Conservation (phyloP, 2,113 vertebrate genomes). For the Xenopus laevis region DNA sequence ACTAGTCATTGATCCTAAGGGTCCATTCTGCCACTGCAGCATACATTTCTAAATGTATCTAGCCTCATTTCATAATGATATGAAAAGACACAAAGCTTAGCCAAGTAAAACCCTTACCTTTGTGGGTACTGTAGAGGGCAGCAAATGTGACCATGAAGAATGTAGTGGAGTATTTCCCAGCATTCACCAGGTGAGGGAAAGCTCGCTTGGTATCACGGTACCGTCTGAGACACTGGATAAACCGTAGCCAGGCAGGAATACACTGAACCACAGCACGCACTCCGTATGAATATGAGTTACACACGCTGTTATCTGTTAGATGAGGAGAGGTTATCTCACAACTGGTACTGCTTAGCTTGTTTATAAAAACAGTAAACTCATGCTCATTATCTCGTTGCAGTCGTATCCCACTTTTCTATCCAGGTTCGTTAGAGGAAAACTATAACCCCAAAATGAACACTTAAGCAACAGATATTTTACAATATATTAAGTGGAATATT, state of each 20-base stretch:
- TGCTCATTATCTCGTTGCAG: too few relatives aligned
- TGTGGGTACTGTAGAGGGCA: conserved; percentile 89
- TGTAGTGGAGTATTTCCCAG: conserved; percentile 97
- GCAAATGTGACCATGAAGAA: conserved; percentile 96
- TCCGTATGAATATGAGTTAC: conserved; percentile 90
- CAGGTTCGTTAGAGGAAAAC: too few relatives aligned
- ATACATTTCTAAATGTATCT: too few relatives aligned
- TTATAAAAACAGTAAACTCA: too few relatives aligned
- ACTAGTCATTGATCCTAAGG: too few relatives aligned
- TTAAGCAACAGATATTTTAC: too few relatives aligned
- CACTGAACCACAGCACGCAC: conserved; percentile 93
- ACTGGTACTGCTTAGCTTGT: background rate
- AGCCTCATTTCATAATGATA: too few relatives aligned
- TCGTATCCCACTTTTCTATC: background rate
- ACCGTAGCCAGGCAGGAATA: conserved; percentile 96
- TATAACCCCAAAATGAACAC: too few relatives aligned
- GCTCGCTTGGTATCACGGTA: conserved; percentile 94
- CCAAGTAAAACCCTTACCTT: conserved; percentile 66
- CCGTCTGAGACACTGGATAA: conserved; percentile 95
- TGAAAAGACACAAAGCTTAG: too few relatives aligned
- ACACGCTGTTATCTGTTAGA: conserved; percentile 63
- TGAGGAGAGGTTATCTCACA: conserved; percentile 33
- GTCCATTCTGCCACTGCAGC: too few relatives aligned
- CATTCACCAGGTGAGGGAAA: conserved; percentile 94
- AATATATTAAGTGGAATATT: too few relatives aligned